Conservation (phyloP, 2,888 invertebrate genomes). For the Dilophus febrilis region DNA sequence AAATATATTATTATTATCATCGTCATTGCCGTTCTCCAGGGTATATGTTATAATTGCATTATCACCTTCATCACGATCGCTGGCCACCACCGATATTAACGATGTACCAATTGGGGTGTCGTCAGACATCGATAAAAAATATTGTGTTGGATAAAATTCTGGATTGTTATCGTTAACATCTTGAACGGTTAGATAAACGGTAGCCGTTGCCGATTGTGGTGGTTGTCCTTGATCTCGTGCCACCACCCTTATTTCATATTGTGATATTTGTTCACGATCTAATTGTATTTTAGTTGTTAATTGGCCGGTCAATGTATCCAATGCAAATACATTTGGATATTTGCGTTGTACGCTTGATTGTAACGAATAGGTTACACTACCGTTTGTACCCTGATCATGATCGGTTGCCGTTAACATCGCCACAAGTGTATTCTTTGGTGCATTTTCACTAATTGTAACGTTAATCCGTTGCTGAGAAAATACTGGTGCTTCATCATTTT, state of each 20-base stretch:
- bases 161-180: conserved; percentile 91
- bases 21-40: conserved; percentile 63
- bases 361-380: conserved; percentile 69
- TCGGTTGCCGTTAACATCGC: conserved; percentile 74
- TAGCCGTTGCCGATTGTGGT: conserved; percentile 78
- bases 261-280: conserved; percentile 62
- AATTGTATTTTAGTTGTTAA: conserved; percentile 58
- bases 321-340: conserved; percentile 67
- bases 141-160: conserved; percentile 76
- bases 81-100: conserved; percentile 60
- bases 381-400: conserved; percentile 86
- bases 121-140: conserved; percentile 60
- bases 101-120: conserved; percentile 44
- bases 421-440: conserved; percentile 61
- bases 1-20: conserved; percentile 40
- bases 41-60: conserved; percentile 67
- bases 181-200: conserved; percentile 58
- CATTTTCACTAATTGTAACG: conserved; percentile 63
- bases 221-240: conserved; percentile 86
- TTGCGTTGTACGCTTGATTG: conserved; percentile 59
- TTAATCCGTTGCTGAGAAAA: conserved; percentile 61
- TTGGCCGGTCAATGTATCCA: conserved; percentile 74
- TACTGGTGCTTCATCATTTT: conserved; percentile 83
- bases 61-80: conserved; percentile 74
- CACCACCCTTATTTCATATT: conserved; percentile 68